Percentiles rank a stretch among this genome's conserved stretches.
Conservation (phyloP, 2,888 invertebrate species). For the Argyresthia goedartella region DNA sequence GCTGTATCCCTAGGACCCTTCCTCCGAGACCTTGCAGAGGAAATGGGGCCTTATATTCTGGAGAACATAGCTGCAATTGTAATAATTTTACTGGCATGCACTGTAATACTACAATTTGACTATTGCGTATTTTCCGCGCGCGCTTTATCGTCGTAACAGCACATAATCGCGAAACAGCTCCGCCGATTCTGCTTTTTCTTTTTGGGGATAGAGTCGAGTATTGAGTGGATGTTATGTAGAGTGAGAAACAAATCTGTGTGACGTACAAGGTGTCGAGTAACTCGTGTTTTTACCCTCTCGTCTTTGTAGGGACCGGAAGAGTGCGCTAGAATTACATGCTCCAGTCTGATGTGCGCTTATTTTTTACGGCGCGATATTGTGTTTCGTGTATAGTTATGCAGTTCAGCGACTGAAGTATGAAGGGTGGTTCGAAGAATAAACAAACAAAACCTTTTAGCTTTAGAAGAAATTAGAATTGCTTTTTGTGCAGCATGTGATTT, state of each 20-base stretch:
- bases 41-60: constrained; percentile 55
- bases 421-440: constrained; percentile 25
- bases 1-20: constrained; percentile 57
- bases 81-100: constrained; percentile 61
- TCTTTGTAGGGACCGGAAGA: constrained; percentile 70
- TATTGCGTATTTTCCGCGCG: constrained; percentile 66
- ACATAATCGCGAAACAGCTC: constrained; percentile 34
- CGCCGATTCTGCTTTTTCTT: constrained; percentile 14
- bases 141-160: constrained; percentile 13
- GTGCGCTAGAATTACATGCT: constrained; percentile 72
- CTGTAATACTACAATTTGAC: constrained; percentile 71
- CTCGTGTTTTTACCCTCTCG: constrained; percentile 71
- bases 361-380: constrained; percentile 68
- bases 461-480: background rate
- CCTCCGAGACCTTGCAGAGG: constrained; percentile 31
- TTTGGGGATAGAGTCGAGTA: constrained; percentile 28
- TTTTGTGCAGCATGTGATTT: too few relatives aligned
- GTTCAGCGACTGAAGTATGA: constrained; percentile 60
- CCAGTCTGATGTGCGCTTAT: constrained; percentile 70
- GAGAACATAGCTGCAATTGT: constrained; percentile 62
- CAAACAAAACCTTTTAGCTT: constrained; percentile 18
- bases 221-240: constrained; percentile 32
- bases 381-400: constrained; percentile 63
- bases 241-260: constrained; percentile 69
- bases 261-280: constrained; percentile 69